These are phyloP conservation scores for Acronicta psi DNA, from an alignment of 2,888 invertebrate genomes.

Conservation along the genomic window DNA sequence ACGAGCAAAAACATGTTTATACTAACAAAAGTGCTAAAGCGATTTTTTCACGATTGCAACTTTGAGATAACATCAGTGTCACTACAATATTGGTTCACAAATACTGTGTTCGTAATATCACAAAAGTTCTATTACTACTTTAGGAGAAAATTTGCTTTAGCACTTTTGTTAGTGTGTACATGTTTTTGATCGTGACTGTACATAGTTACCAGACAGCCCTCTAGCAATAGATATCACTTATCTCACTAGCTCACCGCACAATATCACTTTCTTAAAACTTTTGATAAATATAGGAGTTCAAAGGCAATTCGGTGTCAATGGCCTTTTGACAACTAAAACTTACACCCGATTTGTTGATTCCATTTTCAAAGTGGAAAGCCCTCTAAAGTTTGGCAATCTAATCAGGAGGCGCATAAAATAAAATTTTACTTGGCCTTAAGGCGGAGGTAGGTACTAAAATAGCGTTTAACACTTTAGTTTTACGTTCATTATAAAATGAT, in stretches of 20 bases:
- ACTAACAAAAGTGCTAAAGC: no score
- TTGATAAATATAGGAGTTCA: constrained; percentile 34
- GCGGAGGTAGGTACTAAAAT: constrained; percentile 22
- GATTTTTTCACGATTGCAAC: no score
- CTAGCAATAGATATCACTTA: constrained; percentile 13
- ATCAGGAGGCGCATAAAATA: constrained; percentile 48
- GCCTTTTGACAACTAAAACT: constrained; percentile 20
- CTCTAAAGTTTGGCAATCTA: constrained; percentile 52
- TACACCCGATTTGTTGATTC: constrained; percentile 38
- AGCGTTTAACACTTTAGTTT: constrained; percentile 45
- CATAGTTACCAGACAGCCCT: constrained; percentile 12
- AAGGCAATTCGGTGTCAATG: constrained; percentile 26
- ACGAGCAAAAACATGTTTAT: no score
- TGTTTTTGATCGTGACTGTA: no score
- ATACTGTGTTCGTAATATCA: no score
- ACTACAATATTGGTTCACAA: no score
- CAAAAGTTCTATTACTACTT: no score
- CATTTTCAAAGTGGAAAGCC: constrained; percentile 47
- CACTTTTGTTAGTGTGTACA: no score
- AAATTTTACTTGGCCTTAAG: constrained; percentile 45
- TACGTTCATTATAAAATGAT: constrained; percentile 36
- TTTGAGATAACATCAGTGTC: no score
- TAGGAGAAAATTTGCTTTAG: no score
- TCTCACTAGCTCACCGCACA: not conserved
- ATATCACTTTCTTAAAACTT: constrained; percentile 29